These are phyloP conservation scores for Struthio camelus DNA, from an alignment of 2,113 vertebrate genomes.

Conservation along the genomic window DNA sequence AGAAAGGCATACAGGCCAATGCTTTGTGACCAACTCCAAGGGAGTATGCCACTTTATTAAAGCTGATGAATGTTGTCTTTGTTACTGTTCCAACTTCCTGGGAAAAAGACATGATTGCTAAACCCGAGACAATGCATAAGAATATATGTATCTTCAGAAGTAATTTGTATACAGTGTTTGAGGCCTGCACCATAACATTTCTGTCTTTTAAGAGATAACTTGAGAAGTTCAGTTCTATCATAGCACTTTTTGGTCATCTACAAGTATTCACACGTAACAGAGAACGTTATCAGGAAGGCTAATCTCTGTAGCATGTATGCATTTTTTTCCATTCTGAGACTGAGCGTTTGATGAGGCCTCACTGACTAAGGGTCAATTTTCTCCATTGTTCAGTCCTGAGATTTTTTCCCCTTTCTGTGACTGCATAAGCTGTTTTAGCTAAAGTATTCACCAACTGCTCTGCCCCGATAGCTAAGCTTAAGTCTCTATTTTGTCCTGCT, in stretches of 20 bases:
- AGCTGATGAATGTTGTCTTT: not conserved
- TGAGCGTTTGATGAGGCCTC: not conserved
- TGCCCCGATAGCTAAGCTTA: not conserved
- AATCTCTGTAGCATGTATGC: not conserved
- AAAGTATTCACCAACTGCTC: not conserved
- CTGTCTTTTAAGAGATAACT: not conserved
- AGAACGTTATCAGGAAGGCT: not conserved
- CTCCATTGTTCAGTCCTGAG: not conserved
- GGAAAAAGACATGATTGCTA: conserved; percentile 1
- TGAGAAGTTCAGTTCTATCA: not conserved
- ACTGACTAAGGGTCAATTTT: not conserved
- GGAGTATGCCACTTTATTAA: not conserved
- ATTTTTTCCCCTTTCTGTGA: not conserved
- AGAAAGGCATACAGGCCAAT: not conserved
- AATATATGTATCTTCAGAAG: not conserved
- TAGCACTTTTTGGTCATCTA: not conserved
- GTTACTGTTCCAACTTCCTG: conserved; percentile 10
- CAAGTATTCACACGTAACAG: not conserved
- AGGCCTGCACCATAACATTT: not conserved
- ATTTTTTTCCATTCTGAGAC: not conserved
- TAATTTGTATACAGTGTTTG: not conserved
- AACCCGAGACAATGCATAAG: not conserved
- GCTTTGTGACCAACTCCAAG: not conserved
- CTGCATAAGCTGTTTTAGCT: not conserved
- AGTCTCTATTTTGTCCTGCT: not conserved